Evolutionary conservation across 1,140 invertebrate species (phyloP).

Genomic region (Zaprionus gabonicus): DNA sequence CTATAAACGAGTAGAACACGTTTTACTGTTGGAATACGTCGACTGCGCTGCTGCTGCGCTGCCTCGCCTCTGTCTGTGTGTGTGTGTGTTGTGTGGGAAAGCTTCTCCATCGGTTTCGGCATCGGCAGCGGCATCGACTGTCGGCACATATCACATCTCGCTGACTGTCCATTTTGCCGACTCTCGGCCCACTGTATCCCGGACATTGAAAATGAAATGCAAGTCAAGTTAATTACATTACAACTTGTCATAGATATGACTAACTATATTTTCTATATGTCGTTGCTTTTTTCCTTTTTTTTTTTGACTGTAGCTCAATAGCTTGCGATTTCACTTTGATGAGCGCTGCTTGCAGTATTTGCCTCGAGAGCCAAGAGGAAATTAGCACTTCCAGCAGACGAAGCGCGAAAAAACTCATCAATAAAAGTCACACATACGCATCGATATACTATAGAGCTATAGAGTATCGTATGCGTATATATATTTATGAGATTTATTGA

Average conservation of each 20-base stretch:
- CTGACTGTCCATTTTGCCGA: conserved; percentile 65
- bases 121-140: conserved; percentile 38
- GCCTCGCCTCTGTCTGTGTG: conserved; percentile 36
- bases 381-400: conserved; percentile 65
- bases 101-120: conserved; percentile 46
- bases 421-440: conserved; percentile 53
- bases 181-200: conserved; percentile 58
- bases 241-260: conserved; percentile 57
- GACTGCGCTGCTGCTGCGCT: conserved; percentile 32
- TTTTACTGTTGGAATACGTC: conserved; percentile 71
- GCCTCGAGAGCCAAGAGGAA: conserved; percentile 46
- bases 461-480: conserved; percentile 40
- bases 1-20: conserved; percentile 79
- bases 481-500: conserved; percentile 25
- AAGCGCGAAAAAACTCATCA: conserved; percentile 51
- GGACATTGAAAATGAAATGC: conserved; percentile 81
- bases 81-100: conserved; percentile 71
- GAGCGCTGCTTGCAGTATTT: conserved; percentile 23
- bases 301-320: conserved; percentile 28
- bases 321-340: conserved; percentile 74
- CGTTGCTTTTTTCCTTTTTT: conserved; percentile 34
- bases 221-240: conserved; percentile 75
- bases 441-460: conserved; percentile 20
- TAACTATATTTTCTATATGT: conserved; percentile 33
- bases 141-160: conserved; percentile 21